Base-by-base conservation (phyloP, 2,888 invertebrate species). In the Bruchidius siliquastri region DNA sequence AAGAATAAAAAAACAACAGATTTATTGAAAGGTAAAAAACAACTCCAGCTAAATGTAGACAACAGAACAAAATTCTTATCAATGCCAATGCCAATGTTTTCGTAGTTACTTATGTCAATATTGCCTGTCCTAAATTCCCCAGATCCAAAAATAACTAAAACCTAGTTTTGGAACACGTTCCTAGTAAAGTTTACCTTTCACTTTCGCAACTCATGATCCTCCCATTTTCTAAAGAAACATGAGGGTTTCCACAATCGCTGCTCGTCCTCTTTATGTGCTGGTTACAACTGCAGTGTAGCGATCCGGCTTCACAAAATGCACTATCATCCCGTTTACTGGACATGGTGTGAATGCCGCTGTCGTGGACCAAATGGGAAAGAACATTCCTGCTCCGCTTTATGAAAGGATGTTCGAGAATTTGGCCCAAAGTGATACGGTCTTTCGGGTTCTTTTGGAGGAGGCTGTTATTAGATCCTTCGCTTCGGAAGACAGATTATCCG, bases 401-500 rank as follows among this genome's bases (percentile, higher is more conserved):
- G 79, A 96, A 96, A 10, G 95, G 93, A 89, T 96, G 96, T 76
- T 92, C 91, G 71, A 93, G 87, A 72, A 96, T 93, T 77, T 92
- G 91, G 72, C 91, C 90, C 71, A 96, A 86, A 71, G 90, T 89
- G 75, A 97, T 93, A 78, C 98, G 90, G 79, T 96, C 94, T 73
- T 90, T 91, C 0, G 97, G 97, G 88, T 96, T 95, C 85, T 97
- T 97, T 82, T 93, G 92, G 21, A 98, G 87, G 73, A 98, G 88
- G 76, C 91, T 90, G 81, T 91, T 74, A 98, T 93, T 73, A 98
- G 90, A 88, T 97, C 94, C 83, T 91, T 92, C 0, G 97, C 97
- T 86, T 94, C 94, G 4, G 89, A 85, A 0, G 96, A 96, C 68
- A 98, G 85, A 85, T 93, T 89, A 68, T 88, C 82, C 0, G 98